Conservation (phyloP, 2,888 invertebrate genomes). For the Microdon myrmicae region DNA sequence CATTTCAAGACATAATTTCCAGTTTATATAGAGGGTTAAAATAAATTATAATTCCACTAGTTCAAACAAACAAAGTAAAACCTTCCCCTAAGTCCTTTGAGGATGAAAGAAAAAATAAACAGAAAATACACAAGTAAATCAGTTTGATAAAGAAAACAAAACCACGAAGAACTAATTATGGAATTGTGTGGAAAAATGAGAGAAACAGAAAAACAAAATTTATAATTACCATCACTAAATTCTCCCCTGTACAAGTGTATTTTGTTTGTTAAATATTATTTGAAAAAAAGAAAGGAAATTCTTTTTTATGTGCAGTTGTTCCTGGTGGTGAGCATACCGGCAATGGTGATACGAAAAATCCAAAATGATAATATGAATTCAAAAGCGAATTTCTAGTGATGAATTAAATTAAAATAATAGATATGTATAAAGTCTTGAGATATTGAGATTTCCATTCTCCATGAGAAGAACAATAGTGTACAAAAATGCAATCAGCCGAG, state of each 20-base stretch:
- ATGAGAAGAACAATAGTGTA: conserved; percentile 13
- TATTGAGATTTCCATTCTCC: too few species aligned
- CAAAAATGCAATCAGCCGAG: conserved; percentile 41
- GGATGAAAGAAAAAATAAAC: background rate
- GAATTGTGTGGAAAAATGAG: conserved; percentile 3
- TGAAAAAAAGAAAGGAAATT: too few species aligned
- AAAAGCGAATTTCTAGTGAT: too few species aligned
- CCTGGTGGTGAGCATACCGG: conserved; percentile 23
- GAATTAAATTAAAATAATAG: conserved; percentile 14
- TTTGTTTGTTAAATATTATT: too few species aligned
- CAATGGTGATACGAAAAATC: conserved; percentile 5
- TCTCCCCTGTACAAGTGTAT: conserved; percentile 13
- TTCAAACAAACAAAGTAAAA: conserved; percentile 6
- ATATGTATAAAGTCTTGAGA: conserved; percentile 27
- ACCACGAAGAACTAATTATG: background rate
- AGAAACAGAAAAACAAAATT: background rate
- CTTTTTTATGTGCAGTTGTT: conserved; percentile 25
- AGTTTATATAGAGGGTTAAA: conserved; percentile 32
- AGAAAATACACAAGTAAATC: too few species aligned
- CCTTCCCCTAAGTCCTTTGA: conserved; percentile 3
- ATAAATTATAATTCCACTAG: conserved; percentile 26
- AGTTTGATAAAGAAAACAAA: too few species aligned
- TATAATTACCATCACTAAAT: conserved; percentile 16
- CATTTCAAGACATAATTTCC: conserved; percentile 34
- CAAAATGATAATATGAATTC: conserved; percentile 6